Evolutionary conservation across 2,888 invertebrate genomes (phyloP), one percentile per base, ranked within the genome.

Genomic region (Caenorhabditis auriculariae): DNA sequence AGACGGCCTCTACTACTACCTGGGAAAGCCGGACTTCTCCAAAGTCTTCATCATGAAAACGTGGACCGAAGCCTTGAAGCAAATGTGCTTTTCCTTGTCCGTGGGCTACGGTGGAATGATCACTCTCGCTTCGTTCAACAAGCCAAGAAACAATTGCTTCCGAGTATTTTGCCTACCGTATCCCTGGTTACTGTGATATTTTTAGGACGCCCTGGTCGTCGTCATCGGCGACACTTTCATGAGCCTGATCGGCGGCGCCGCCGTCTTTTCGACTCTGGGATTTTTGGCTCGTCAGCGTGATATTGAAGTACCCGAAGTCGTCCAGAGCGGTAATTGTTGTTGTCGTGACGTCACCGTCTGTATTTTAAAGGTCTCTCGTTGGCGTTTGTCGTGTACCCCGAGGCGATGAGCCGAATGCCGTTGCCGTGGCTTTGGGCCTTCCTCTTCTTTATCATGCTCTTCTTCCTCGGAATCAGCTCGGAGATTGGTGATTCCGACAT

Each of bases 401-500:
- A 83, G 58, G 83, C 82, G 1, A 71, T 82, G 38, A 66, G 78
- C 15, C 68, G 78, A 42, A 75, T 83, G 71, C 80, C 82, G 0
- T 28, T 76, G 24, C 76, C 82, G 4, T 78, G 78, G 60, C 69
- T 83, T 5, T 83, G 82, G 82, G 70, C 81, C 4, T 70, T 77
- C 9, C 69, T 83, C 3, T 83, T 83, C 68, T 83, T 83, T 63
- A 29, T 81, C 38, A 83, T 83, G 83, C 69, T 83, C 12, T 81
- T 82, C 60, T 72, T 81, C 15, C 65, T 83, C 26, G 83, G 83
- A 24, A 69, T 83, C 51, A 71, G 68, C 49, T 69, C 64, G 2
- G 51, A 56, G 35, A 50, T 64, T 41, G 51, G 66, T 66, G 26
- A 46, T 56, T 28, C 3, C 1, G 28, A 3, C 24, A 19, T 9